Percentiles rank a stretch among this genome's conserved stretches.
Evolutionary conservation across 1,140 invertebrate genomes (phyloP).

Genomic region (Plutomurus gul): DNA sequence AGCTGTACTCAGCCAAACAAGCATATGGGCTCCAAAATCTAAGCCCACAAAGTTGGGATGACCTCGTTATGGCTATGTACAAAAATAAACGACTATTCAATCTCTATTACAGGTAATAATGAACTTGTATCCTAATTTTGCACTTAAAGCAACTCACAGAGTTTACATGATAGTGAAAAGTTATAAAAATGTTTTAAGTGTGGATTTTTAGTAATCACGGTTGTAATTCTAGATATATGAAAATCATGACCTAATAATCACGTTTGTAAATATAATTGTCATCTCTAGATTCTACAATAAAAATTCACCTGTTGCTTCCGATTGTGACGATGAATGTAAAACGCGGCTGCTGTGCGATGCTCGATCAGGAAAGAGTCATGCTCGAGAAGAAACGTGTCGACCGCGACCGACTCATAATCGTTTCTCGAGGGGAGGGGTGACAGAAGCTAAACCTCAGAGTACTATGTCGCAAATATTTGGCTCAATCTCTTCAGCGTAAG

Average conservation of each 20-base stretch:
- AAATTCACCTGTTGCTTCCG: conserved; percentile 76
- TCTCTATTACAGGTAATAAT: conserved; percentile 79
- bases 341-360: conserved; percentile 84
- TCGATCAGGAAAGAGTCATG: conserved; percentile 81
- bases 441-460: conserved; percentile 33
- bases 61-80: conserved; percentile 79
- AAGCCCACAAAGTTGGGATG: conserved; percentile 82
- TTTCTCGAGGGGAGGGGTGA: conserved; percentile 39
- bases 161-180: not conserved
- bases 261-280: not conserved
- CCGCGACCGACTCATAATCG: conserved; percentile 48
- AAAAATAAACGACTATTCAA: conserved; percentile 83
- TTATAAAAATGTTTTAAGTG: not conserved
- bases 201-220: not conserved
- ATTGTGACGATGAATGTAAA: conserved; percentile 80
- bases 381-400: conserved; percentile 75
- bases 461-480: conserved; percentile 44
- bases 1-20: conserved; percentile 81
- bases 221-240: not conserved
- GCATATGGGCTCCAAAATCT: conserved; percentile 80
- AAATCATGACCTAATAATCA: too few species aligned
- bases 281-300: conserved; percentile 79
- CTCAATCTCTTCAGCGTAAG: conserved; percentile 52
- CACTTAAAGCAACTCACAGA: not conserved
- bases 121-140: not conserved